These are phyloP conservation scores for Tichodroma muraria DNA, from an alignment of 2,113 vertebrate species.

Conservation along the genomic window DNA sequence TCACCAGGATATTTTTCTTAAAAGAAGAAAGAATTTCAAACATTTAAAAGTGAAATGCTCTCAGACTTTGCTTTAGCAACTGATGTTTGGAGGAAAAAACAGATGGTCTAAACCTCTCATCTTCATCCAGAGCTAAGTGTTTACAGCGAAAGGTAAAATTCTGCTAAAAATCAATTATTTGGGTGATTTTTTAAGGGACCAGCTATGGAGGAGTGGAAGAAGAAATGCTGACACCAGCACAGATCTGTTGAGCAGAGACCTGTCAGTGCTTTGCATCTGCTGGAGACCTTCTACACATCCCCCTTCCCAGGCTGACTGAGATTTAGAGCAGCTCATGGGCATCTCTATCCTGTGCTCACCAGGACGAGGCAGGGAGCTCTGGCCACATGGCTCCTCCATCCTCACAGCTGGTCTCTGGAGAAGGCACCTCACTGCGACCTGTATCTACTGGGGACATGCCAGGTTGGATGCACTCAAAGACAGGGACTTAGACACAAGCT, in stretches of 20 bases:
- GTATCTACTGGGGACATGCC: not conserved
- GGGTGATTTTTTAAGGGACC: not conserved
- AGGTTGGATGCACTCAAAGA: not conserved
- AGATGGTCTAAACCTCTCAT: not conserved
- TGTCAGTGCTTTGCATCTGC: not conserved
- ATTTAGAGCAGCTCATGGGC: not conserved
- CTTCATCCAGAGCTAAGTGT: not conserved
- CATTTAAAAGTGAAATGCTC: not conserved
- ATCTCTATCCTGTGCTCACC: not conserved
- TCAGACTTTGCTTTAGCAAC: not conserved
- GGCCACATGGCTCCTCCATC: not conserved
- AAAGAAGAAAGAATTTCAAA: not conserved
- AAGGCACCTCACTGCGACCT: rapidly evolving
- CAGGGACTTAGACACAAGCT: not conserved
- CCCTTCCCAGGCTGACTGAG: not conserved
- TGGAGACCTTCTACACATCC: not conserved
- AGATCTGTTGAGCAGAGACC: not conserved
- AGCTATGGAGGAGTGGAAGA: not conserved
- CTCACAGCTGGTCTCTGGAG: rapidly evolving
- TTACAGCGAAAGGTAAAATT: not conserved
- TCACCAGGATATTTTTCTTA: not conserved
- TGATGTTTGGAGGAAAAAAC: not conserved
- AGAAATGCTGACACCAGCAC: not conserved
- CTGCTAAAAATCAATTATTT: not conserved
- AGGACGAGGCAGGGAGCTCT: not conserved